Evolutionary conservation across 2,888 invertebrate species (phyloP).

Genomic region (Phengaris alcon): DNA sequence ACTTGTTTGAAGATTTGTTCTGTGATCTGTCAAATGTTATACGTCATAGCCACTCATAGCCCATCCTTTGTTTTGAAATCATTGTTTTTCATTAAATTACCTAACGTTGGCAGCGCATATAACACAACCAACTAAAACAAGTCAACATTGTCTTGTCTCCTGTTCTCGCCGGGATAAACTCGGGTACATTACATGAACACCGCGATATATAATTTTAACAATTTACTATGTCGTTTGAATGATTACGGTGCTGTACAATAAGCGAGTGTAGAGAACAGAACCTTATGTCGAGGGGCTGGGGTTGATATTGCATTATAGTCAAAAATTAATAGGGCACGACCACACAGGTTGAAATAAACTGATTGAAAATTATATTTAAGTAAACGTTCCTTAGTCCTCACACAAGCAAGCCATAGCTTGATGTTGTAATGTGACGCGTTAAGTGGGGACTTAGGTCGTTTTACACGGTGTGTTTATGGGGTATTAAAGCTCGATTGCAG

Average conservation of each 20-base stretch:
- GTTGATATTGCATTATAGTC: not conserved
- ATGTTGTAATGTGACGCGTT: not conserved
- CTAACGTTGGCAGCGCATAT: too few relatives aligned
- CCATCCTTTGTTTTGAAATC: too few relatives aligned
- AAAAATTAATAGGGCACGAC: conserved; percentile 24
- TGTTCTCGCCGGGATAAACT: conserved; percentile 3
- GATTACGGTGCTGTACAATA: conserved; percentile 44
- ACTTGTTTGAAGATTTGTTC: too few relatives aligned
- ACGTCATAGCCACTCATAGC: too few relatives aligned
- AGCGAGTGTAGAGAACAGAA: not conserved
- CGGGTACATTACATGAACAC: conserved; percentile 25
- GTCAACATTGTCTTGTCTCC: too few relatives aligned
- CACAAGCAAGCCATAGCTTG: not conserved
- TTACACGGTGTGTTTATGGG: not conserved
- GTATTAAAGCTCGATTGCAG: not conserved
- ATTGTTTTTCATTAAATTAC: not conserved
- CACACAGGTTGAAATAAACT: conserved; percentile 31
- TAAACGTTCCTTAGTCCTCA: conserved; percentile 13
- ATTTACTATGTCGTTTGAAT: conserved; percentile 45
- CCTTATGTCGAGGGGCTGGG: not conserved
- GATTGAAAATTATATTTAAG: conserved; percentile 32
- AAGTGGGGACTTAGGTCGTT: conserved; percentile 1
- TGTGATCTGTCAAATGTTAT: too few relatives aligned
- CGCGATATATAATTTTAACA: conserved; percentile 31
- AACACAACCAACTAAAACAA: not conserved